Percentiles rank a stretch among this genome's conserved stretches.
Evolutionary conservation across 2,113 vertebrate species (phyloP).

Genomic region (Naja naja): DNA sequence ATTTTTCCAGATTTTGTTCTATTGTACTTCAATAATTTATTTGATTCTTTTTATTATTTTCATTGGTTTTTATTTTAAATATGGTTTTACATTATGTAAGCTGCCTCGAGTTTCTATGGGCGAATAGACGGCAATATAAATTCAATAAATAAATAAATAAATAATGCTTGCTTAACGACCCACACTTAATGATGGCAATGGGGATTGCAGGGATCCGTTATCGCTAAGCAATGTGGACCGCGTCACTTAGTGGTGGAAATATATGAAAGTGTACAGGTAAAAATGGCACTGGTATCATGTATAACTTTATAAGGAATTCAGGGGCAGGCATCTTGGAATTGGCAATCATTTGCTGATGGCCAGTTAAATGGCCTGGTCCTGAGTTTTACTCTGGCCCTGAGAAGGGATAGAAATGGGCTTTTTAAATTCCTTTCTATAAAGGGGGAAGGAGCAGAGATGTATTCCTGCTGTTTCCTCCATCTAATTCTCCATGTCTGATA

Average conservation of each 20-base stretch:
- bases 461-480: neutral
- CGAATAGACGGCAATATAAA: no score
- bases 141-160: no score
- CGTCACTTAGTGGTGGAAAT: neutral
- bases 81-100: no score
- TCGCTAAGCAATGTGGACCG: neutral
- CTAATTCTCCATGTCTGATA: neutral
- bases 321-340: neutral
- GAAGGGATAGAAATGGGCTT: neutral
- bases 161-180: neutral
- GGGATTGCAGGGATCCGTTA: neutral
- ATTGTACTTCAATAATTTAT: no score
- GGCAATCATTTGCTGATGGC: neutral
- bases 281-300: no score
- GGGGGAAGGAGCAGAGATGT: neutral
- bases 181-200: neutral
- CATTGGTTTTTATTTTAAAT: no score
- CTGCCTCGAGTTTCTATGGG: no score
- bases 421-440: neutral
- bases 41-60: no score
- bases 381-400: neutral
- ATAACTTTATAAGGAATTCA: neutral
- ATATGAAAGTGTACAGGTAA: neutral
- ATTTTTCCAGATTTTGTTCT: no score
- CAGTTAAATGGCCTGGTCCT: neutral